Evolutionary conservation across 2,797 vertebrate species (phyloP).

Genomic region (Arremon brunneinucha): DNA sequence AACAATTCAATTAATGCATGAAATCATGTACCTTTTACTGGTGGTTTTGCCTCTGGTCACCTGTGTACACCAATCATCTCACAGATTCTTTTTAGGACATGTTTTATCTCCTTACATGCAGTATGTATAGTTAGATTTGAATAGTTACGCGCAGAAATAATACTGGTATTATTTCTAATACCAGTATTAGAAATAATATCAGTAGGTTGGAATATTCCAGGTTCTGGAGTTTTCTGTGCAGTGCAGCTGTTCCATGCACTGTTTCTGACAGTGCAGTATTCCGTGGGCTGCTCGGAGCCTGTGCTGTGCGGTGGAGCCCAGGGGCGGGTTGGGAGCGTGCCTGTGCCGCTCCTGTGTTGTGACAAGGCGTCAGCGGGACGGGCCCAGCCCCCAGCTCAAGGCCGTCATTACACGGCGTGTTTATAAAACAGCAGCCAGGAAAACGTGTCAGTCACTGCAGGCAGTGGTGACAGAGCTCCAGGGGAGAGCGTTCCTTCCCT

Average conservation of each 20-base stretch:
- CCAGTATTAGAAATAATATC: background rate
- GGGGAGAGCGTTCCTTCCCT: background rate
- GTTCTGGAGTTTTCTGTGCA: background rate
- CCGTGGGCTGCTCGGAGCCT: background rate
- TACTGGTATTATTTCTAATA: too few relatives aligned
- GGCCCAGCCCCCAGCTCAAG: slow-evolving; percentile 13
- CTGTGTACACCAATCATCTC: background rate
- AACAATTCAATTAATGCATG: background rate
- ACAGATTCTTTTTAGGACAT: background rate
- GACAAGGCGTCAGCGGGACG: slow-evolving; percentile 40
- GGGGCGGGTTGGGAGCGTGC: background rate
- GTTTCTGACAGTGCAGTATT: rapidly evolving
- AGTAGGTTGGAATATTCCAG: background rate
- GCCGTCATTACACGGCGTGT: slow-evolving; percentile 43
- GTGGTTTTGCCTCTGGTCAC: background rate
- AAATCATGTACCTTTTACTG: background rate
- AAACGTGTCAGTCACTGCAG: slow-evolving; percentile 33
- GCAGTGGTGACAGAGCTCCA: background rate
- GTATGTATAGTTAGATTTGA: background rate
- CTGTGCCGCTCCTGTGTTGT: slow-evolving; percentile 36
- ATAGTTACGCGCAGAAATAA: too few relatives aligned
- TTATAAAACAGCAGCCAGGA: slow-evolving; percentile 25
- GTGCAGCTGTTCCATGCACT: rapidly evolving
- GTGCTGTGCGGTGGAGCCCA: rapidly evolving
- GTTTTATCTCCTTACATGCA: background rate